A percentile compares a stretch with the other conserved stretches of the same genome.
phyloP scores from a whole-genome alignment of 2,113 vertebrate genomes.

The Corvus cornix region DNA sequence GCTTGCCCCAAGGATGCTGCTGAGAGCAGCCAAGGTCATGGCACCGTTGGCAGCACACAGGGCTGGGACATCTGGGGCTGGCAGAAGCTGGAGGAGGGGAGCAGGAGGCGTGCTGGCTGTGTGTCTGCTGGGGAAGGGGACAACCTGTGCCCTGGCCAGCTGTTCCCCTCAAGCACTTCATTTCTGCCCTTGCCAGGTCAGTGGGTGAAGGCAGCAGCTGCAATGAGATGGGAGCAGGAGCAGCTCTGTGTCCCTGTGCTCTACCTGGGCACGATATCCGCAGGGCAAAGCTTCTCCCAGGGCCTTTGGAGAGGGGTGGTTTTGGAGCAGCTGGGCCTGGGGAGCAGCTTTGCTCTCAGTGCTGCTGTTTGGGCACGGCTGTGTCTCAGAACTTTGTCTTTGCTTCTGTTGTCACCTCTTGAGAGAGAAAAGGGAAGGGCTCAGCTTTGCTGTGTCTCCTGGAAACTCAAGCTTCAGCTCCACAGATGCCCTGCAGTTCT shows the following conservation, averaged over 20 bases:
- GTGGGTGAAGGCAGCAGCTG: background rate
- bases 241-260: background rate
- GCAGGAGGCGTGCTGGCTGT: background rate
- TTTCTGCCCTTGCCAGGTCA: background rate
- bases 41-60: rapidly evolving
- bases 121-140: background rate
- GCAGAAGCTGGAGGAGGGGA: background rate
- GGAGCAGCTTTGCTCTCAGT: background rate
- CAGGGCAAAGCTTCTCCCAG: background rate
- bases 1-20: background rate
- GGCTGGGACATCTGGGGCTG: background rate
- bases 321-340: background rate
- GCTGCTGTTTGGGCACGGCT: background rate
- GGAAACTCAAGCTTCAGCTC: background rate
- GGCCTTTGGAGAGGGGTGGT: background rate
- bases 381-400: background rate
- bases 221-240: background rate
- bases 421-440: rapidly evolving
- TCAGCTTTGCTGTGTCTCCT: background rate
- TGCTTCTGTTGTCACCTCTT: background rate
- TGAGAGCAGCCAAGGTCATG: background rate
- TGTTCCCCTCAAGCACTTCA: background rate
- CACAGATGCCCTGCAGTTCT: background rate
- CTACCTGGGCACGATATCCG: rapidly evolving
- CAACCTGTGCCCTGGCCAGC: background rate